phyloP scores from a whole-genome alignment of 2,888 invertebrate genomes.

The Odontocolon sp. region DNA sequence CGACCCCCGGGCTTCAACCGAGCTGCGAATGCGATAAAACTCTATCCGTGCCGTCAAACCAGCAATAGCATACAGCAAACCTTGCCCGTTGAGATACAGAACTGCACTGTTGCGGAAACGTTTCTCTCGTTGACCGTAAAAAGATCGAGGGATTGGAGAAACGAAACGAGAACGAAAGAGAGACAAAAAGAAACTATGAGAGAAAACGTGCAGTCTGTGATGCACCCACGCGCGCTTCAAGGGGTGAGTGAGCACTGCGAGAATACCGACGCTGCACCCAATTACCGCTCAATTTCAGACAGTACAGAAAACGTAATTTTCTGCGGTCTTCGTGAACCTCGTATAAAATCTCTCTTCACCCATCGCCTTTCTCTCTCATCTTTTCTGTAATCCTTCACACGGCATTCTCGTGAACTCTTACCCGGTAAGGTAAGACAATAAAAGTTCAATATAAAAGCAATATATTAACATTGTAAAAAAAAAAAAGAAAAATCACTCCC shows the following conservation, averaged over 20 bases:
- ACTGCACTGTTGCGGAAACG: neutral
- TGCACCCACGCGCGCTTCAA: neutral
- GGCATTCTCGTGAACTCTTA: neutral
- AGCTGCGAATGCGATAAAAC: conserved; percentile 8
- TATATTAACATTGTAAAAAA: too few relatives aligned
- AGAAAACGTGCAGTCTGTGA: neutral
- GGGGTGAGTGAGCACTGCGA: neutral
- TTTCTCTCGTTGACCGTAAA: conserved; percentile 19
- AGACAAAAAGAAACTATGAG: too few relatives aligned
- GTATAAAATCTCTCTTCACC: neutral
- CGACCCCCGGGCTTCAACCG: neutral
- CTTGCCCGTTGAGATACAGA: neutral
- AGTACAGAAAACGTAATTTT: conserved; percentile 3
- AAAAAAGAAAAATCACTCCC: too few relatives aligned
- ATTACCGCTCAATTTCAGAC: conserved; percentile 33
- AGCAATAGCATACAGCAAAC: neutral
- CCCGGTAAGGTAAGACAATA: neutral
- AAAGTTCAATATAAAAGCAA: too few relatives aligned
- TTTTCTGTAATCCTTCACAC: neutral
- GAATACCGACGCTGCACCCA: conserved; percentile 22
- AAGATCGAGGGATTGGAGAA: conserved; percentile 16
- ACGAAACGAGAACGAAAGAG: neutral
- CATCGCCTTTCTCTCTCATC: too few relatives aligned
- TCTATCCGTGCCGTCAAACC: neutral
- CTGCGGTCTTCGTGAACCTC: neutral